Evolutionary conservation across 2,888 invertebrate genomes (phyloP), one percentile per base, ranked within the genome.

Genomic region (Hololepta plana): DNA sequence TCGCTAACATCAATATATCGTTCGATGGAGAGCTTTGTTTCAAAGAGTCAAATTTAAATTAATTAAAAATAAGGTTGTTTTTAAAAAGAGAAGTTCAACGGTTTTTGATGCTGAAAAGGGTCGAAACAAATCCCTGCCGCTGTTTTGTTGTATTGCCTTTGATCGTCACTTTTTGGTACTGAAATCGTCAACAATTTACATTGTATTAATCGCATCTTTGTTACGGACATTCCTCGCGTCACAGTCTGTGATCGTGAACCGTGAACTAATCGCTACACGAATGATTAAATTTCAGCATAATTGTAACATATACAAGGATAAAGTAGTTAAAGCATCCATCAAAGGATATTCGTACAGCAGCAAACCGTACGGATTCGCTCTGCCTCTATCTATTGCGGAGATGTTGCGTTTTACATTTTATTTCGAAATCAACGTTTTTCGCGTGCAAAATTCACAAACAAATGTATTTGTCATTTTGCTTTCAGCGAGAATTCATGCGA

Each of bases 261-360:
- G 55, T 49, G 42, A 54, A 52, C 35, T 39, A 40, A 40, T 40
- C 40, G 35, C 35, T 51, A 49, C 47, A 50, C 53, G 45, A 55
- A 51, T 55, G 54, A 55, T 55, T 55, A 55, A 53, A 55, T 53
- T 55, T 53, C 53, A 51, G 51, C 53, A 53, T 55, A 55, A 55
- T 53, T 53, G 53, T 53, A 47, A 49, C 51, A 48, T 49, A 44
- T 44, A 44, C 26, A 27, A 30, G 35, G 43, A 34, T 33, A 37
- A 36, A 36, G 40, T 17, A 7, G 17, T 17, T n/a, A 17, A 32
- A 35, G 33, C 27, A 28, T 39, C 35, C 35, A 33, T 38, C 40
- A 43, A 43, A 44, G 40, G 40, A 17, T 17, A n/a, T 17, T n/a
- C 7, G 7, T 7, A 17, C 17, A 7, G 17, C 17, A 17, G 7